Conservation (phyloP, 2,113 vertebrate species). For the Elanoides forficatus region DNA sequence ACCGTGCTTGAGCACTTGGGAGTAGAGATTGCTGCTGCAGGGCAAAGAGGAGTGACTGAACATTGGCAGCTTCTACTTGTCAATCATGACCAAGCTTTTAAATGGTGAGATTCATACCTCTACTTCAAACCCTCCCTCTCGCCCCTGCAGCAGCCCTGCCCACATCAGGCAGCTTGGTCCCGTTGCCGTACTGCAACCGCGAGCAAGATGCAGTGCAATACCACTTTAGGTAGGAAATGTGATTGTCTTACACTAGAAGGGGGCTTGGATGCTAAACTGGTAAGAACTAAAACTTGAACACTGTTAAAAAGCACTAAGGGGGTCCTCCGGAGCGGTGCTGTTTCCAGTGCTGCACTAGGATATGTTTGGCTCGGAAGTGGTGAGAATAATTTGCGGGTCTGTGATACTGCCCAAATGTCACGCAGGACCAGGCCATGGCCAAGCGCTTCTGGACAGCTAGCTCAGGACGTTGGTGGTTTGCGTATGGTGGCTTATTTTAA, state of each 20-base stretch:
- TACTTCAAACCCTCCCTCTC: background rate
- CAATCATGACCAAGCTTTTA: fast-evolving
- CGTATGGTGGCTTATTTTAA: background rate
- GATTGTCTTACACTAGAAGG: background rate
- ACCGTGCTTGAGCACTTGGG: background rate
- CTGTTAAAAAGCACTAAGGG: fast-evolving
- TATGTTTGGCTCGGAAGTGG: background rate
- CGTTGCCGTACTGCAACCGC: fast-evolving
- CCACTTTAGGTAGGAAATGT: background rate
- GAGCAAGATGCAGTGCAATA: background rate
- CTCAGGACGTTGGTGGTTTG: fast-evolving
- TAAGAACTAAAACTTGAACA: background rate
- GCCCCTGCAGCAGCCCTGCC: background rate
- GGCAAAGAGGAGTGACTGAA: background rate
- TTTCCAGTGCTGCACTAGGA: background rate
- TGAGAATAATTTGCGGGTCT: background rate
- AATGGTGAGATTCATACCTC: background rate
- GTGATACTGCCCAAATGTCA: background rate
- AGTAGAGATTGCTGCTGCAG: background rate
- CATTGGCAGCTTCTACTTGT: background rate
- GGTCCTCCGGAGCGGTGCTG: background rate
- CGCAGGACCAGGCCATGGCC: background rate
- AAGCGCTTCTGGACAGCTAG: background rate
- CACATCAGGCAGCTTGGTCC: background rate
- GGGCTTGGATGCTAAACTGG: fast-evolving